Evolutionary conservation across 2,113 vertebrate genomes (phyloP).

Genomic region (Sceloporus tristichus): DNA sequence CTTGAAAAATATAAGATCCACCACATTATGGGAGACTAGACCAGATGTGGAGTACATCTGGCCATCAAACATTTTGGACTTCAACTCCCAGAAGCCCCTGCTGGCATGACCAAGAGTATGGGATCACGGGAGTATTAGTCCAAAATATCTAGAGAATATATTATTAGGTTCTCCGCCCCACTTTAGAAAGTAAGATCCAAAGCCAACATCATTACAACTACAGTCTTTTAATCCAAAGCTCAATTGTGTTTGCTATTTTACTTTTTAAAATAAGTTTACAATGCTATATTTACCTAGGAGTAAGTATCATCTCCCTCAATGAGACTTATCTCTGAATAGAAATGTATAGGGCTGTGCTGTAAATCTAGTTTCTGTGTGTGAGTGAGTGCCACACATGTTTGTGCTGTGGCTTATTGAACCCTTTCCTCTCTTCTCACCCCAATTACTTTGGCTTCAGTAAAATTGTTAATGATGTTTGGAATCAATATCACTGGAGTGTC

Average conservation of each 20-base stretch:
- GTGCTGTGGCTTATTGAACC: slow-evolving; percentile 11
- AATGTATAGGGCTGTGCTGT: background rate
- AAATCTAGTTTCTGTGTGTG: slow-evolving; percentile 56
- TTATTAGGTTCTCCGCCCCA: too few relatives aligned
- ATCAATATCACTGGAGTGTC: background rate
- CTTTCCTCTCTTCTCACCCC: background rate
- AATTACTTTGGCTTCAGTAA: slow-evolving; percentile 51
- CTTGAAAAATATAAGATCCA: slow-evolving; percentile 45
- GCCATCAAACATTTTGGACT: background rate
- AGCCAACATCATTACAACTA: slow-evolving; percentile 58
- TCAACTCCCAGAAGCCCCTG: background rate
- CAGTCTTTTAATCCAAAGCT: slow-evolving; percentile 59
- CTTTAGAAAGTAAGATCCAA: slow-evolving; percentile 17
- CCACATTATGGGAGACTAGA: background rate
- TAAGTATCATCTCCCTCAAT: background rate
- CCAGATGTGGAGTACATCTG: background rate
- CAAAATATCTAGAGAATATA: too few relatives aligned
- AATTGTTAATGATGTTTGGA: slow-evolving; percentile 26
- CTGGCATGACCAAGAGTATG: too few relatives aligned
- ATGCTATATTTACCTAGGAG: background rate
- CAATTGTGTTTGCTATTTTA: slow-evolving; percentile 48
- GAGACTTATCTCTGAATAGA: background rate
- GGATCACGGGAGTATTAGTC: too few relatives aligned
- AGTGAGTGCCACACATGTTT: background rate
- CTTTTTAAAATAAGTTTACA: slow-evolving; percentile 45